phyloP scores from a whole-genome alignment of 53 echinoderm and acorn worm genomes.

The Henricia sp. region DNA sequence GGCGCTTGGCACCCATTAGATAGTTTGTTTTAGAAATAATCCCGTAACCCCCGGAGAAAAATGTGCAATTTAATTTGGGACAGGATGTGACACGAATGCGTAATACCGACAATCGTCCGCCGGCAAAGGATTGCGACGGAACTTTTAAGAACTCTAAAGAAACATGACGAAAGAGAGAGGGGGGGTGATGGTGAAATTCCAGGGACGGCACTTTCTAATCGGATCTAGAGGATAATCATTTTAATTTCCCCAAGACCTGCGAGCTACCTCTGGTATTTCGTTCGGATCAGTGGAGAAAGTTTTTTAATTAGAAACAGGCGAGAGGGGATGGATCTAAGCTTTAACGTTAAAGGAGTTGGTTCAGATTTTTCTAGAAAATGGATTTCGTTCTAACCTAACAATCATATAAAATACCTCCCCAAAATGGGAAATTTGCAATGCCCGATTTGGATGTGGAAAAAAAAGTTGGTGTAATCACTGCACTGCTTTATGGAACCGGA shows the following conservation, averaged over 20 bases:
- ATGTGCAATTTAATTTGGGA: conserved; percentile 56
- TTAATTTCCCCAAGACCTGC: conserved; percentile 24
- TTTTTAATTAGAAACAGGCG: conserved; percentile 1
- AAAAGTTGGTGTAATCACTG: too few species aligned
- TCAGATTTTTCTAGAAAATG: too few species aligned
- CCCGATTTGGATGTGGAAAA: too few species aligned
- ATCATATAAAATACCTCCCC: too few species aligned
- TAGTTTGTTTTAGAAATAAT: conserved; percentile 20
- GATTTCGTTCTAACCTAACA: too few species aligned
- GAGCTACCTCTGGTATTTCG: conserved; percentile 19
- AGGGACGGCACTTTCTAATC: conserved; percentile 10
- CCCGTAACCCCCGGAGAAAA: conserved; percentile 22
- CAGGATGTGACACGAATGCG: conserved; percentile 33
- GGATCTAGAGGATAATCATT: conserved; percentile 43
- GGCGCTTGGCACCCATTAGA: not conserved
- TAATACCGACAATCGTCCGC: conserved; percentile 14
- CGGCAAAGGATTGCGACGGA: not conserved
- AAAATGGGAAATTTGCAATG: too few species aligned
- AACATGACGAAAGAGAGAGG: not conserved
- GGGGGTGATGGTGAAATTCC: not conserved
- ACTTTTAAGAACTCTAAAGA: not conserved
- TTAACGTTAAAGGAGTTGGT: too few species aligned
- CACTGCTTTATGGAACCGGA: too few species aligned
- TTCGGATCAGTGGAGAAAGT: not conserved
- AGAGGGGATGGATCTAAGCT: not conserved